Evolutionary conservation across 1,140 invertebrate species (phyloP), one percentile per base, ranked within the genome.

Genomic region (Caerostris darwini): DNA sequence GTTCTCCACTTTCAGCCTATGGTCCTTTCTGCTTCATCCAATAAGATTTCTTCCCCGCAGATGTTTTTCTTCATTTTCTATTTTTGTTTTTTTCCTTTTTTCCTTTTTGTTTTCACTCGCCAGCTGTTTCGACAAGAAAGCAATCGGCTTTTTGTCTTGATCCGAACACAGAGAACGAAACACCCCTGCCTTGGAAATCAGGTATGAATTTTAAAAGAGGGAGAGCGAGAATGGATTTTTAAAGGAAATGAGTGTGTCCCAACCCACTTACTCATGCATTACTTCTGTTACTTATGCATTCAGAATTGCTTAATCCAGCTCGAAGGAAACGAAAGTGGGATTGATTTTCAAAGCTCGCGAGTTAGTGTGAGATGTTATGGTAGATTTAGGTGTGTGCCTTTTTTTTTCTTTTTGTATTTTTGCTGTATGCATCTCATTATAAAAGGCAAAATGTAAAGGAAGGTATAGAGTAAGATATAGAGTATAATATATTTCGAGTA

Each of bases 121-220:
- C 82, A 83, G 54, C 56, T 83, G 82, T 58, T 83, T 83, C n/a
- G 8, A 83, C 71, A 50, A 57, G 56, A 57, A 83, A 83, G 82
- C 82, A 83, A 83, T 83, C 54, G 54, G 56, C 54, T 83, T 83
- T n/a, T 19, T 56, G n/a, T 56, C 19, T 56, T 54, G 82, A 83
- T 19, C 57, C 17, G 53, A 83, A 8, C 69, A 10, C 5, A n/a
- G n/a, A 3, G 10, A 10, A 7, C 19, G 34, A 77, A 77, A 56
- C 19, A 34, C 7, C 57, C 17, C 10, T 85, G 83, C 54, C 14
- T 85, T 5, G 14, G 53, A 85, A 85, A 85, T 85, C 83, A 85
- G 54, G 83, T 85, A 85, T 85, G 83, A 85, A 85, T 85, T 85
- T 85, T 59, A 85, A n/a, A 85, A 57, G 57, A 59, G 56, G 83